Conservation (phyloP, 2,888 invertebrate species). For the Eupsilia transversa region DNA sequence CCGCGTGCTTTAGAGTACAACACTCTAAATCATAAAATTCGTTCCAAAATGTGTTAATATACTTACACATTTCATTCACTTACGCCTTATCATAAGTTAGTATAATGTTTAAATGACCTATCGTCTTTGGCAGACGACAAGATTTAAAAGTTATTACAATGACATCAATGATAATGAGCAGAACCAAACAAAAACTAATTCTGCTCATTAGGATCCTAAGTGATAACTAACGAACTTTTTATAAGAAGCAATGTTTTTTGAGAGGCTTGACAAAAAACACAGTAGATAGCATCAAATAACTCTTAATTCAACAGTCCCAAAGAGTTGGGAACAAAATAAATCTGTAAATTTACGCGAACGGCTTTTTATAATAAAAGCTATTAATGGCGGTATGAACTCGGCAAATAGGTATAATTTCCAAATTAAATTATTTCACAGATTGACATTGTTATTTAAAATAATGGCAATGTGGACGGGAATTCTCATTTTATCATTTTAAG, state of each 20-base stretch:
- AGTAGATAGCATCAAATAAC: constrained; percentile 10
- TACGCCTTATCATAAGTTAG: no score
- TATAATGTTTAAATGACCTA: background rate
- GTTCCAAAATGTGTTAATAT: no score
- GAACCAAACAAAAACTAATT: constrained; percentile 3
- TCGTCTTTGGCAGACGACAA: no score
- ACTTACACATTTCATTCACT: no score
- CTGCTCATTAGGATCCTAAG: background rate
- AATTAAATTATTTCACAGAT: constrained; percentile 58
- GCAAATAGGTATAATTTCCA: constrained; percentile 54
- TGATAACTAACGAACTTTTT: constrained; percentile 1
- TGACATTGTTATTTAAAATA: constrained; percentile 47
- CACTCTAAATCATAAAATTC: background rate
- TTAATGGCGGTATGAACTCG: constrained; percentile 31
- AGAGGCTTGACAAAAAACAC: background rate
- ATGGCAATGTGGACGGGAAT: background rate
- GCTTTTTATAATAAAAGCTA: constrained; percentile 45
- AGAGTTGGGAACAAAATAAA: constrained; percentile 36
- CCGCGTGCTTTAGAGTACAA: background rate
- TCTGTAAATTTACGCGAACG: constrained; percentile 44
- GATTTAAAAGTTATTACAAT: no score
- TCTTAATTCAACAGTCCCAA: constrained; percentile 11
- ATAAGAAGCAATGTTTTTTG: background rate
- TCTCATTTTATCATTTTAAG: constrained; percentile 26
- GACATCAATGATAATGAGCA: background rate